phyloP scores from a whole-genome alignment of 2,113 vertebrate genomes.

The Acanthisitta chloris region DNA sequence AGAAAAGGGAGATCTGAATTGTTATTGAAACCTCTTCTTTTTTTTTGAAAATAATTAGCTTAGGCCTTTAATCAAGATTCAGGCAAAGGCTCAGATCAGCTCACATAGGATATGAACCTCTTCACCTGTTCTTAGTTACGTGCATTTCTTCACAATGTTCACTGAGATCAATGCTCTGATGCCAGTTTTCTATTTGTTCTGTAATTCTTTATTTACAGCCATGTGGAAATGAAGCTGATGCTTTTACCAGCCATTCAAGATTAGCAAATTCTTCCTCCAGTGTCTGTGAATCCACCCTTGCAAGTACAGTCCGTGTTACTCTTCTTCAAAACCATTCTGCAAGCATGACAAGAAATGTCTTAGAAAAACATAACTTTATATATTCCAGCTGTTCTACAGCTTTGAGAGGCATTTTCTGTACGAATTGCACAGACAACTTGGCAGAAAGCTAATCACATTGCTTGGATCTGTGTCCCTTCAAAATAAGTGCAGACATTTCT shows the following conservation, averaged over 20 bases:
- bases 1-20: neutral
- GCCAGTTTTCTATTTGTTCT: neutral
- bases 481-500: neutral
- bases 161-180: neutral
- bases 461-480: neutral
- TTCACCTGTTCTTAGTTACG: neutral
- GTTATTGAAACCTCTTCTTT: neutral
- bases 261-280: neutral
- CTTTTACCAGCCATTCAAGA: neutral
- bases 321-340: neutral
- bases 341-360: neutral
- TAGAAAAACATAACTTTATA: neutral
- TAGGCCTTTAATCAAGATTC: neutral
- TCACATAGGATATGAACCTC: neutral
- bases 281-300: neutral
- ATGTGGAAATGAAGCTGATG: neutral
- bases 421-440: neutral
- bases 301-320: neutral
- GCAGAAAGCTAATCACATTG: neutral
- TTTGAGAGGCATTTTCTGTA: neutral
- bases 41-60: neutral
- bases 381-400: neutral
- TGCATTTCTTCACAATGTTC: neutral
- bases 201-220: neutral
- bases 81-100: neutral